These are phyloP conservation scores for Fabriciana adippe DNA, from an alignment of 2,888 invertebrate genomes.

Conservation along the genomic window DNA sequence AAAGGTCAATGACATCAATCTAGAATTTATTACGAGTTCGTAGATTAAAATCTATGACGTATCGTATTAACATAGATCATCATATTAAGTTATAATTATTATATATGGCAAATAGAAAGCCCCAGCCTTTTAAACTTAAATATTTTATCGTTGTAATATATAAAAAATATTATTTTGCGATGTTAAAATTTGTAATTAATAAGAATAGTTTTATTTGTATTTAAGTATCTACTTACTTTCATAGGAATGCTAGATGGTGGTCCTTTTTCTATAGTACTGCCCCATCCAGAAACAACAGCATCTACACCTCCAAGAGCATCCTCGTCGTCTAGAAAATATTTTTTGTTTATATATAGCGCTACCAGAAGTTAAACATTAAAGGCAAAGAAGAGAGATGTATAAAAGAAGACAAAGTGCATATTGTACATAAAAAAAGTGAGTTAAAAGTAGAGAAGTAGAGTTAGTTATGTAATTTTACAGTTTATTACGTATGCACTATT, in stretches of 20 bases:
- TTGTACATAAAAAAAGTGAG: no score
- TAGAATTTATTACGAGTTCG: not conserved
- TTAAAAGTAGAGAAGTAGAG: not conserved
- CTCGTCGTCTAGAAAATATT: constrained; percentile 51
- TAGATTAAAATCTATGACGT: not conserved
- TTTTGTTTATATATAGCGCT: no score
- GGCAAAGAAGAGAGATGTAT: no score
- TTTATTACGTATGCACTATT: no score
- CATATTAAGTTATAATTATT: no score
- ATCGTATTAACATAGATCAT: no score
- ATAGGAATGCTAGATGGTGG: constrained; percentile 85
- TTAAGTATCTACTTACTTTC: constrained; percentile 78
- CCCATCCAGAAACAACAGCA: constrained; percentile 89
- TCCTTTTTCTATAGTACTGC: constrained; percentile 85
- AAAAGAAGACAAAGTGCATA: no score
- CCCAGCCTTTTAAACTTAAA: no score
- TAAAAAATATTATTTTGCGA: no score
- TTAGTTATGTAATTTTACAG: not conserved
- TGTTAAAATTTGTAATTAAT: no score
- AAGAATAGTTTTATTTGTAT: not conserved
- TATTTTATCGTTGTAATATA: not conserved
- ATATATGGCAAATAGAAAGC: no score
- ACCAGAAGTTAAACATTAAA: no score
- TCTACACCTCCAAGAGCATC: constrained; percentile 75
- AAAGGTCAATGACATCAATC: not conserved